Evolutionary conservation across 2,888 invertebrate genomes (phyloP).

Genomic region (Clusia tigrina): DNA sequence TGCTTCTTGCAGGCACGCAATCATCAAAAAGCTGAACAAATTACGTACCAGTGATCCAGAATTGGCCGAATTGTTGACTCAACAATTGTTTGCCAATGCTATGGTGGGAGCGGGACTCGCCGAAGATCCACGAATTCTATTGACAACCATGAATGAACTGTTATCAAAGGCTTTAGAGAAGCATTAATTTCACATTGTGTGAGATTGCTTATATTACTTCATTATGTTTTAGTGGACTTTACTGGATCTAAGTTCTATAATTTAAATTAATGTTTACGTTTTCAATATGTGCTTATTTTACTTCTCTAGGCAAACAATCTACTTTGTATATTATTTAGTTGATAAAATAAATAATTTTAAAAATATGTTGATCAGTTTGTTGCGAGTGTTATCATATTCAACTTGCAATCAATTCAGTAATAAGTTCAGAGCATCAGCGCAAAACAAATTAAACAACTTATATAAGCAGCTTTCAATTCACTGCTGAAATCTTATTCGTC

Average conservation of each 20-base stretch:
- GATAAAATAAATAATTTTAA: too few species aligned
- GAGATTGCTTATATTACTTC: neutral
- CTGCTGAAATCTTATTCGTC: too few species aligned
- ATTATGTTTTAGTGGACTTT: neutral
- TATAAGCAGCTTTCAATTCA: too few species aligned
- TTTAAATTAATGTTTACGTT: neutral
- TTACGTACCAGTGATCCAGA: slow-evolving; percentile 78
- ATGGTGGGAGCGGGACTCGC: slow-evolving; percentile 95
- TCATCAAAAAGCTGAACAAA: slow-evolving; percentile 86
- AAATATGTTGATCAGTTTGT: too few species aligned
- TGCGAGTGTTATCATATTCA: too few species aligned
- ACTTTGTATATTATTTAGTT: too few species aligned
- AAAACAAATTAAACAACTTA: too few species aligned
- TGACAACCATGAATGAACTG: slow-evolving; percentile 87
- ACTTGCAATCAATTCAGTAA: too few species aligned
- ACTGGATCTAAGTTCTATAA: neutral
- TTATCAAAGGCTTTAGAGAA: slow-evolving; percentile 83
- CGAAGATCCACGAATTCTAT: slow-evolving; percentile 86
- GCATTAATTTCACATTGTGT: slow-evolving; percentile 62
- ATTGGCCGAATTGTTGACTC: slow-evolving; percentile 82
- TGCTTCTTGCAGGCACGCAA: slow-evolving; percentile 75
- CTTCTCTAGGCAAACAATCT: too few species aligned
- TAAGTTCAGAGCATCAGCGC: too few species aligned
- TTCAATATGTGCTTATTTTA: neutral
- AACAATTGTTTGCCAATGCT: slow-evolving; percentile 92